Evolutionary conservation across 2,888 invertebrate species (phyloP), one percentile per base, ranked within the genome.

Genomic region (Drosophila parthenogenetica): DNA sequence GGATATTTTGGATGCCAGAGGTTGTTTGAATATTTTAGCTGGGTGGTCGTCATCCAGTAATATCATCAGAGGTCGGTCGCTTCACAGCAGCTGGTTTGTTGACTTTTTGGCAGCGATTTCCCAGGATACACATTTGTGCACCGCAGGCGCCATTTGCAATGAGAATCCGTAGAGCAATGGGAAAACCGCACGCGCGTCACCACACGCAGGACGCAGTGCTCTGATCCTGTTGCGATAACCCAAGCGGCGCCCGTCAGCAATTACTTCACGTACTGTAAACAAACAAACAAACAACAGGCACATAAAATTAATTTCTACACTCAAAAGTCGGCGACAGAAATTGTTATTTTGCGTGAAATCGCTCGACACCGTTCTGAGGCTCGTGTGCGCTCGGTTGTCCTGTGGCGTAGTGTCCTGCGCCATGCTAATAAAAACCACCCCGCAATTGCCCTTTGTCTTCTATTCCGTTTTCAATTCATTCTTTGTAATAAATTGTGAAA

Each of bases 281-380:
- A 88, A 88, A 88, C 73, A 80, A 75, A 68, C 73, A 80, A 75
- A 68, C 63, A 69, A 63, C 65, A 77, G 55, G 60, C 65, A 71
- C 79, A 85, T 83, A 72, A 85, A 88, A 85, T 85, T 88, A 86
- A 88, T 85, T 85, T 88, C 88, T 70, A 70, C 84, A 74, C 70
- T 77, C 73, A 32, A 68, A 61, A 69, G 57, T 66, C 79, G 66
- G 58, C 68, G 71, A 77, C 69, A 35, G 57, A 85, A 88, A 85
- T 86, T 71, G 89, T 79, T 85, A 85, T 85, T 80, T 88, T 79
- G 84, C 75, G 72, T 77, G 89, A 77, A 83, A 81, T 86, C 74
- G 77, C 48, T 77, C 69, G 69, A 66, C 74, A 81, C 61, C 40
- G 73, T 55, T n/a, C 43, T 48, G 25, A 55, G 71, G 40, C 43